Percentiles rank a stretch among this genome's conserved stretches.
Conservation (phyloP, 2,888 invertebrate genomes). For the Drosophila phalerata region DNA sequence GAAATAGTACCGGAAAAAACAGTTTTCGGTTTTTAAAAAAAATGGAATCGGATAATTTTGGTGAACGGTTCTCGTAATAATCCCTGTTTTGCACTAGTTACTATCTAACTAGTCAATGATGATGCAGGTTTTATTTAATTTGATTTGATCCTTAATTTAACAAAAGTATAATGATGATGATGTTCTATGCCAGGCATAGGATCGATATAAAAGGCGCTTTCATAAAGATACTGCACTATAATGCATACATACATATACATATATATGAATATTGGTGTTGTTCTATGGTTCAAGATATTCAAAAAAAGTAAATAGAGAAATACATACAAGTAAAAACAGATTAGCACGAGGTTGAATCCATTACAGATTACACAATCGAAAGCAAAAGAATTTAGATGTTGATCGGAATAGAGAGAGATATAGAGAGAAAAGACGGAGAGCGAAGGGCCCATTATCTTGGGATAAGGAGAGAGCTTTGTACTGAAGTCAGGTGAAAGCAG, state of each 20-base stretch:
- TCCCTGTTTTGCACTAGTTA: not conserved
- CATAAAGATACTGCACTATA: not conserved
- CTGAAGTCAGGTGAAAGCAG: conserved; percentile 21
- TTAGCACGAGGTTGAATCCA: not conserved
- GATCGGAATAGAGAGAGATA: conserved; percentile 3
- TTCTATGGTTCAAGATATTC: not conserved
- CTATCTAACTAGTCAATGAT: not conserved
- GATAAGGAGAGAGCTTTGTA: conserved; percentile 3
- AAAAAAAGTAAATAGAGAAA: not conserved
- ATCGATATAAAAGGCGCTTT: not conserved
- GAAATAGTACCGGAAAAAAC: no score
- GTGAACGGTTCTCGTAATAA: no score
- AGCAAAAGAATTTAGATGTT: conserved; percentile 16
- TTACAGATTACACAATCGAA: conserved; percentile 14
- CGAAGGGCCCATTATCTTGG: not conserved
- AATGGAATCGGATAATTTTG: no score
- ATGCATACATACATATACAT: conserved; percentile 1
- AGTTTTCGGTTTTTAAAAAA: no score
- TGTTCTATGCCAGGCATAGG: not conserved
- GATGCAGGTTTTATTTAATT: not conserved
- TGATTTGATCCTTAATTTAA: not conserved
- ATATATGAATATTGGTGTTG: conserved; percentile 10
- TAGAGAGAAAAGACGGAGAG: not conserved
- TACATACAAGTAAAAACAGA: not conserved
- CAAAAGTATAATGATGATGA: not conserved